These are phyloP conservation scores for Cheilosia impressa DNA, from an alignment of 2,888 invertebrate species.

Conservation along the genomic window DNA sequence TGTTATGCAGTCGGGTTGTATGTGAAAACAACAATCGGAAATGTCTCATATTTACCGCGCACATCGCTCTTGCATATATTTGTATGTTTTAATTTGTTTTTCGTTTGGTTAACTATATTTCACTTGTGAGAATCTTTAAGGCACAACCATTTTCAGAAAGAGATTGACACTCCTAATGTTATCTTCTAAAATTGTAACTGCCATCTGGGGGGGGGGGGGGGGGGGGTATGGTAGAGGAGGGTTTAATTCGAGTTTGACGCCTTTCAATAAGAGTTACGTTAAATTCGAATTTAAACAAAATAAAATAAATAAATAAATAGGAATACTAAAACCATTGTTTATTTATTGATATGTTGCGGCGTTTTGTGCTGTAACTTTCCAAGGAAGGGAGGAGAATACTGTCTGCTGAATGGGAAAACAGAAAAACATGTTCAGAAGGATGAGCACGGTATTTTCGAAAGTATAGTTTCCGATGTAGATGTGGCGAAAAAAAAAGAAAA, in stretches of 20 bases:
- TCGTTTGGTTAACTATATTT: slow-evolving; percentile 14
- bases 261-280: slow-evolving; percentile 10
- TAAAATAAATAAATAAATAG: background rate
- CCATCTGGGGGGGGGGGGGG: background rate
- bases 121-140: slow-evolving; percentile 56
- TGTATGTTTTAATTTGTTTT: slow-evolving; percentile 9
- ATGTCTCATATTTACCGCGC: slow-evolving; percentile 34
- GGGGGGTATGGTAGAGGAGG: too few relatives aligned
- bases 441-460: slow-evolving; percentile 45
- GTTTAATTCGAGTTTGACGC: background rate
- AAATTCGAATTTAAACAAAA: background rate
- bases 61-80: slow-evolving; percentile 31
- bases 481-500: background rate
- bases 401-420: slow-evolving; percentile 12
- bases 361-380: slow-evolving; percentile 23
- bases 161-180: slow-evolving; percentile 55
- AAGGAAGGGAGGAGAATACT: background rate
- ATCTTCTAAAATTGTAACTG: slow-evolving; percentile 20
- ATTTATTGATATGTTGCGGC: slow-evolving; percentile 48
- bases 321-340: background rate
- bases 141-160: slow-evolving; percentile 60
- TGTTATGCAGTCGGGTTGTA: slow-evolving; percentile 22
- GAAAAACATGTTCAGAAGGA: slow-evolving; percentile 21
- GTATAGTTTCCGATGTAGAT: slow-evolving; percentile 1
- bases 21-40: slow-evolving; percentile 25